Evolutionary conservation across 1,140 invertebrate species (phyloP), one percentile per base, ranked within the genome.

Genomic region (Formica exsecta): DNA sequence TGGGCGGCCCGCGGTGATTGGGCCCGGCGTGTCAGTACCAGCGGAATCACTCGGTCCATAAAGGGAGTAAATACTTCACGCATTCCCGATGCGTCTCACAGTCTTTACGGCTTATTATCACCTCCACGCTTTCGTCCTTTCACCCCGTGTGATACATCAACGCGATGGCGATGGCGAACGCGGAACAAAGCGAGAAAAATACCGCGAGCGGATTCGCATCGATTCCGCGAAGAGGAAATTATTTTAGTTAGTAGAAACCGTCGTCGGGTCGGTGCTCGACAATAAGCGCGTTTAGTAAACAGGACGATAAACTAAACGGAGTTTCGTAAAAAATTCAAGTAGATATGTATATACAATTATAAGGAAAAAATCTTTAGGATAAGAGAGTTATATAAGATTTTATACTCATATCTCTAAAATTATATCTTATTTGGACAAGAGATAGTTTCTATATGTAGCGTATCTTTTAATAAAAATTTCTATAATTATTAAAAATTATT

Each of bases 51-150:
- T 64, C 75, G 65, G 86, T 68, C 65, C 85, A 41, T 54, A 87
- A 88, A 81, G 76, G 86, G 86, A 89, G 86, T 91, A 90, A 90
- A 91, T 89, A 88, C 86, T 92, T 91, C 89, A 92, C 91, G 91
- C 92, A 94, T 94, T 93, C 90, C 88, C 87, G 89, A 92, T 93
- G 90, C 92, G 92, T 93, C 86, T 93, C 93, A 89, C 91, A 92
- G 91, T 91, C 91, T 94, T 93, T 93, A 94, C 92, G 89, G 90
- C 92, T 94, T 93, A 94, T 94, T 94, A 94, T 93, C 93, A 94
- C 93, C 93, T 93, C 87, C 90, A 90, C 88, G 92, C 91, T 93
- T 88, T 87, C 88, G 86, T 75, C 91, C 91, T 92, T 80, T 93
- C 87, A 89, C 90, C 92, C 88, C 65, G 65, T 71, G 71, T 74